Evolutionary conservation across 1,140 invertebrate species (phyloP).

Genomic region (Andrena cerasifolii): DNA sequence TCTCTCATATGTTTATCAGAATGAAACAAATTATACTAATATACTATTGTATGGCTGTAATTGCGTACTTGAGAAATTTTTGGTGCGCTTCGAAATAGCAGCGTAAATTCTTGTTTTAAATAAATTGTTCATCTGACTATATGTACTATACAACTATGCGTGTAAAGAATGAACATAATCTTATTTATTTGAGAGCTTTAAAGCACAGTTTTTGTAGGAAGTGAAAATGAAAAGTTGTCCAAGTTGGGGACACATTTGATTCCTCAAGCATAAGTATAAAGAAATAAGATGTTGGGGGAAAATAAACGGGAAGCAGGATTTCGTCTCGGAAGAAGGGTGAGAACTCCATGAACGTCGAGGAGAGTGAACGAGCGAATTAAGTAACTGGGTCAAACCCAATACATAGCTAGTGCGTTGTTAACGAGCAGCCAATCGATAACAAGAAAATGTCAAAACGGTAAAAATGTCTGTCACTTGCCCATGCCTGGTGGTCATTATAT

Average conservation of each 20-base stretch:
- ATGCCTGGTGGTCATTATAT: slow-evolving; percentile 25
- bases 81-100: too few species aligned
- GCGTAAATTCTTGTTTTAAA: too few species aligned
- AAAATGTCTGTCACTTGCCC: slow-evolving; percentile 42
- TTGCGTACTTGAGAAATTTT: too few species aligned
- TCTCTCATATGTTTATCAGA: too few species aligned
- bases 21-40: too few species aligned
- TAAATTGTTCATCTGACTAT: too few species aligned
- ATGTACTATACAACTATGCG: too few species aligned
- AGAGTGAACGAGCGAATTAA: slow-evolving; percentile 31
- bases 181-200: background rate
- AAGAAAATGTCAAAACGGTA: slow-evolving; percentile 43
- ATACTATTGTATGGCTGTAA: too few species aligned
- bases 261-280: background rate
- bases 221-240: background rate
- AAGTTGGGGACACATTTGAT: background rate
- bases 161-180: too few species aligned
- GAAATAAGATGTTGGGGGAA: background rate
- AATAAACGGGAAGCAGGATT: background rate
- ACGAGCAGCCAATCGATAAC: slow-evolving; percentile 50
- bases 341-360: slow-evolving; percentile 15
- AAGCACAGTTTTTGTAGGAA: background rate
- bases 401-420: slow-evolving; percentile 38
- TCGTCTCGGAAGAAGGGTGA: background rate
- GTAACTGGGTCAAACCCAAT: slow-evolving; percentile 44